Conservation (phyloP, 1,140 invertebrate genomes). For the Cyclina sinensis region DNA sequence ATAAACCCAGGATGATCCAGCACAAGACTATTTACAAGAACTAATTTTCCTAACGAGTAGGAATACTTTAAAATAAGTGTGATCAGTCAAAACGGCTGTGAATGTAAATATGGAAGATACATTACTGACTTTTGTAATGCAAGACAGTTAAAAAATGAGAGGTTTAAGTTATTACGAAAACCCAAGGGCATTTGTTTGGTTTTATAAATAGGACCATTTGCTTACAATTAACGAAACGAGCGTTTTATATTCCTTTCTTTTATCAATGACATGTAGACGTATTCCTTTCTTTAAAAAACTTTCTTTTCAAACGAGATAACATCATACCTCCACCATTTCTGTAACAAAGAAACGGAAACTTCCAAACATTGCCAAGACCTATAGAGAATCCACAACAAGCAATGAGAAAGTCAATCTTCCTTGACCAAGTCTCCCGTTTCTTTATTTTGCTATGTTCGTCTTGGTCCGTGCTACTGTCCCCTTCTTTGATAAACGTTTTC, state of each 20-base stretch:
- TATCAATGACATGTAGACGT: not conserved
- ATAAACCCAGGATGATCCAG: not conserved
- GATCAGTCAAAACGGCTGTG: too few species aligned
- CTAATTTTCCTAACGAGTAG: not conserved
- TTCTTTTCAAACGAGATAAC: not conserved
- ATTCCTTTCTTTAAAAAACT: not conserved
- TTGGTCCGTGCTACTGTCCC: not conserved
- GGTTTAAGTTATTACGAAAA: too few species aligned
- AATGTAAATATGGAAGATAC: too few species aligned
- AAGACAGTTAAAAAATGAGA: too few species aligned
- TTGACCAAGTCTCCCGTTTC: constrained; percentile 83
- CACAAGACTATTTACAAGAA: not conserved
- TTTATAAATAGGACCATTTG: too few species aligned
- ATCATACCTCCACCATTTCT: constrained; percentile 74
- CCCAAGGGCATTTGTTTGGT: too few species aligned
- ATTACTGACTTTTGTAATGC: too few species aligned
- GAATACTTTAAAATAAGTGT: too few species aligned
- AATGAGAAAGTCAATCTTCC: constrained; percentile 82
- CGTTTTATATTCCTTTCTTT: not conserved
- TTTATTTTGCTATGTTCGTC: not conserved
- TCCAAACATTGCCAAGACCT: constrained; percentile 85
- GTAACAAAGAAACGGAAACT: constrained; percentile 83
- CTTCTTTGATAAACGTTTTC: not conserved
- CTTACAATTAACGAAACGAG: too few species aligned
- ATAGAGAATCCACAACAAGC: constrained; percentile 84